A percentile compares a stretch with the other conserved stretches of the same genome.
phyloP scores from a whole-genome alignment of 2,797 vertebrate genomes.

The Botia kubotai region DNA sequence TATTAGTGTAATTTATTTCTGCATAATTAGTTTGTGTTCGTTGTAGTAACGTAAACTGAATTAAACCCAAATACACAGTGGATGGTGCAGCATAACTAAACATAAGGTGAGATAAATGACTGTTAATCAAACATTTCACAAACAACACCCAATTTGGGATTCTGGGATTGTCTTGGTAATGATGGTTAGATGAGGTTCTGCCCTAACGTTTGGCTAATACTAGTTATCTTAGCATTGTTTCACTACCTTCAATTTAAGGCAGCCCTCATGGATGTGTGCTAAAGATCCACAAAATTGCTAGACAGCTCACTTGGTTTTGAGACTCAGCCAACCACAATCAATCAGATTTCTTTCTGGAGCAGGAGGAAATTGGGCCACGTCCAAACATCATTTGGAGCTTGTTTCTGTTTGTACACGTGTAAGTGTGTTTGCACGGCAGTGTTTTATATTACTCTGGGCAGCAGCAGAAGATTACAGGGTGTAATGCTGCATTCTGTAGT shows the following conservation, averaged over 20 bases:
- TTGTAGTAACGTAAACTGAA: not conserved
- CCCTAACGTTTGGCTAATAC: not conserved
- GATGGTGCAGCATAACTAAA: not conserved
- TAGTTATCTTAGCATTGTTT: not conserved
- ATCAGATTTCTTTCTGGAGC: not conserved
- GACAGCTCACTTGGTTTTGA: not conserved
- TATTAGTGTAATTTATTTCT: not conserved
- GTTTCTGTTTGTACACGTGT: constrained; percentile 29
- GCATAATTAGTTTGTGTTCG: not conserved
- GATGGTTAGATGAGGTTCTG: not conserved
- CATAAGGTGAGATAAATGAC: no score
- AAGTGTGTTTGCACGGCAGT: constrained; percentile 11
- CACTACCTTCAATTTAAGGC: no score
- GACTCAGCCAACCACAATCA: not conserved
- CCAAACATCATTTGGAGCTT: constrained; percentile 2
- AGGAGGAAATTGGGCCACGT: not conserved
- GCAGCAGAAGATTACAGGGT: constrained; percentile 51
- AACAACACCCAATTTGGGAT: not conserved
- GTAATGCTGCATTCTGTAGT: constrained; percentile 57
- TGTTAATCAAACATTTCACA: not conserved
- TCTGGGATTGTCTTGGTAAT: not conserved
- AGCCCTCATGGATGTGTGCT: not conserved
- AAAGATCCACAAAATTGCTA: not conserved
- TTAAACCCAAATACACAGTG: not conserved
- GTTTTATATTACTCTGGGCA: constrained; percentile 25